Percentiles rank a stretch among this genome's conserved stretches.
These are phyloP conservation scores for Otolemur crassicaudatus DNA, from an alignment of 2,797 vertebrate species.

Conservation along the genomic window DNA sequence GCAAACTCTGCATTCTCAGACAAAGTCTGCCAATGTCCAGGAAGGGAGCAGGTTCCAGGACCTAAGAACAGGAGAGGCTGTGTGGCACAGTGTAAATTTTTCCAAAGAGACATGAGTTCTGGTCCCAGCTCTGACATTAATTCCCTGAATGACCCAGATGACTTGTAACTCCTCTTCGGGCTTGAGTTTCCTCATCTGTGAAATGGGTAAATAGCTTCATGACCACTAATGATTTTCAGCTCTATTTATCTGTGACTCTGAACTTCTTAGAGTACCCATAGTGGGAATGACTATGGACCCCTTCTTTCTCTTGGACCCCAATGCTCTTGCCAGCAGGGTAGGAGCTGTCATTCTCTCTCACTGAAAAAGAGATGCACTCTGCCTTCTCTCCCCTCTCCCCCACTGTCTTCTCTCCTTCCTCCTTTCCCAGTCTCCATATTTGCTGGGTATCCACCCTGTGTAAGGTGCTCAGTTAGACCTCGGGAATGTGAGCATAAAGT, in stretches of 20 bases:
- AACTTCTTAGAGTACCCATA: not conserved
- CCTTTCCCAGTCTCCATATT: not conserved
- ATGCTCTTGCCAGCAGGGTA: not conserved
- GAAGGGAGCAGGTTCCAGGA: no score
- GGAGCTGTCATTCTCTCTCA: not conserved
- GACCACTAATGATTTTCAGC: not conserved
- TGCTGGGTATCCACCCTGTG: not conserved
- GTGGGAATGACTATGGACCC: fast-evolving
- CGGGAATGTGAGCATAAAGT: not conserved
- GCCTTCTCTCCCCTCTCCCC: not conserved
- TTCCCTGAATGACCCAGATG: not conserved
- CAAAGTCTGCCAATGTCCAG: not conserved
- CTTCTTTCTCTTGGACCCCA: not conserved
- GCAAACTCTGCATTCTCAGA: no score
- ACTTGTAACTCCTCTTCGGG: not conserved
- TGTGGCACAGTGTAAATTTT: not conserved
- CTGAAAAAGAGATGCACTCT: no score
- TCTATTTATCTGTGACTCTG: not conserved
- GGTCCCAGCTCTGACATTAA: not conserved
- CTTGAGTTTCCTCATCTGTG: not conserved
- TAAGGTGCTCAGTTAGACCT: not conserved
- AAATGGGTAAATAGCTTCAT: not conserved
- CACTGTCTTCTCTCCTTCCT: not conserved
- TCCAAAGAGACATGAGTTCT: not conserved
- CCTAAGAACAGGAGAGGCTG: not conserved